Evolutionary conservation across 1,140 invertebrate genomes (phyloP).

Genomic region (Habropoda laboriosa): DNA sequence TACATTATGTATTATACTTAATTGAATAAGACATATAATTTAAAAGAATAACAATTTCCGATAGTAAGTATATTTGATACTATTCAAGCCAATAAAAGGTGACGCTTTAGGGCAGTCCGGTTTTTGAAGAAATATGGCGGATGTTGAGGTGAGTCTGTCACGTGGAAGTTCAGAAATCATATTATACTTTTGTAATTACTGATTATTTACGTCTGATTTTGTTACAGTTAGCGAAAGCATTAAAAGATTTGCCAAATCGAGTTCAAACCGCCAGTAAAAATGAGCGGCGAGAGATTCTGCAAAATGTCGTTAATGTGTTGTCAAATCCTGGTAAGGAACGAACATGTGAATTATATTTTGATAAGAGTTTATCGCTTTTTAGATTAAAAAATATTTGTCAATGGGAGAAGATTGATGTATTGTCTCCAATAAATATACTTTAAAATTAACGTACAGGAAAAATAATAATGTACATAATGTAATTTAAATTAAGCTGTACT

Average conservation of each 20-base stretch:
- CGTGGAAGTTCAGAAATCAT: slow-evolving; percentile 69
- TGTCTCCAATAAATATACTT: not conserved
- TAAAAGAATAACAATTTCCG: not conserved
- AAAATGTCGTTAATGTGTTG: slow-evolving; percentile 88
- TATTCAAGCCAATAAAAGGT: slow-evolving; percentile 15
- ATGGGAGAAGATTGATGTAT: not conserved
- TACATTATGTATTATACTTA: not conserved
- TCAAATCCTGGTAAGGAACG: slow-evolving; percentile 86
- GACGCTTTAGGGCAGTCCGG: slow-evolving; percentile 58
- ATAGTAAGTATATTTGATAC: not conserved
- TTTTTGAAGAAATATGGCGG: slow-evolving; percentile 78
- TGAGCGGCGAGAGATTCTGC: slow-evolving; percentile 86
- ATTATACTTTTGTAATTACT: slow-evolving; percentile 24
- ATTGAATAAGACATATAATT: not conserved
- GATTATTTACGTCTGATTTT: slow-evolving; percentile 65
- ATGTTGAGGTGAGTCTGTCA: slow-evolving; percentile 79
- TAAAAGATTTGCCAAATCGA: slow-evolving; percentile 91
- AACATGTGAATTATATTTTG: slow-evolving; percentile 47
- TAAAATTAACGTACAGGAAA: not conserved
- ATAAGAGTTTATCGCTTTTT: slow-evolving; percentile 17
- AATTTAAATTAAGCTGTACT: not conserved
- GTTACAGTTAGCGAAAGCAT: slow-evolving; percentile 86
- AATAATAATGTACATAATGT: not conserved
- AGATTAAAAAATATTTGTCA: not conserved
- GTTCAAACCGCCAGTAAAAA: slow-evolving; percentile 89